phyloP scores from a whole-genome alignment of 2,888 invertebrate species.

The Eurytoma adleriae region DNA sequence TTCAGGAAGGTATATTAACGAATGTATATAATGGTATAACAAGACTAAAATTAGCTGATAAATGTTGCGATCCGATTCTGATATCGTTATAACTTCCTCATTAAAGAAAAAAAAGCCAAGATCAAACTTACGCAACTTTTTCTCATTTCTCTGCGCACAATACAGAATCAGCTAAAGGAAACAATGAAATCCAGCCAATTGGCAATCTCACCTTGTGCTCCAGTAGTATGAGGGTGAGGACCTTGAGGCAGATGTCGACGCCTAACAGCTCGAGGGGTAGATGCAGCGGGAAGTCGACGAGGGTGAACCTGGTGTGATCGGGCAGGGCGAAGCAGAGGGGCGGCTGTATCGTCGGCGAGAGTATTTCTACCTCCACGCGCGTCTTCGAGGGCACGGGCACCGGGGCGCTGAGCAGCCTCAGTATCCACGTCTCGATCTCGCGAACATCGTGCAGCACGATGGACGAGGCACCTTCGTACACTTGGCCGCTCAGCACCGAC shows the following conservation, averaged over 20 bases:
- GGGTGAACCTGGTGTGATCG: conserved; percentile 96
- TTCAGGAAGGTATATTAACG: too few species aligned
- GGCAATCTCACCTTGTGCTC: conserved; percentile 89
- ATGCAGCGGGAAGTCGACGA: conserved; percentile 99
- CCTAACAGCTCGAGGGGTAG: conserved; percentile 97
- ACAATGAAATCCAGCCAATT: neutral
- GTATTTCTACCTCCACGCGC: conserved; percentile 83
- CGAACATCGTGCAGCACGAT: conserved; percentile 96
- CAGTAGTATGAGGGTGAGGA: conserved; percentile 95
- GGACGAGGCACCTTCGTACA: conserved; percentile 88
- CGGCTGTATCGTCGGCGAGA: conserved; percentile 90
- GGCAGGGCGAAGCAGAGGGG: conserved; percentile 95
- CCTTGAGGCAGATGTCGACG: conserved; percentile 97
- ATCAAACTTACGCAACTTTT: too few species aligned
- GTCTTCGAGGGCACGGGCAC: conserved; percentile 99
- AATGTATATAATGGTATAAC: too few species aligned
- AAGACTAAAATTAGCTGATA: too few species aligned
- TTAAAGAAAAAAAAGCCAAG: conserved; percentile 1
- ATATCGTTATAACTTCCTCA: too few species aligned
- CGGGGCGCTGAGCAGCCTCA: conserved; percentile 95
- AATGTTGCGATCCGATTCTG: too few species aligned
- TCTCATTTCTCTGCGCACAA: too few species aligned
- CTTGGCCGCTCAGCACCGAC: conserved; percentile 93
- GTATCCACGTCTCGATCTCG: conserved; percentile 99
- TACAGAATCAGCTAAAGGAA: too few species aligned